phyloP scores from a whole-genome alignment of 2,888 invertebrate genomes.

The Caenorhabditis angaria region DNA sequence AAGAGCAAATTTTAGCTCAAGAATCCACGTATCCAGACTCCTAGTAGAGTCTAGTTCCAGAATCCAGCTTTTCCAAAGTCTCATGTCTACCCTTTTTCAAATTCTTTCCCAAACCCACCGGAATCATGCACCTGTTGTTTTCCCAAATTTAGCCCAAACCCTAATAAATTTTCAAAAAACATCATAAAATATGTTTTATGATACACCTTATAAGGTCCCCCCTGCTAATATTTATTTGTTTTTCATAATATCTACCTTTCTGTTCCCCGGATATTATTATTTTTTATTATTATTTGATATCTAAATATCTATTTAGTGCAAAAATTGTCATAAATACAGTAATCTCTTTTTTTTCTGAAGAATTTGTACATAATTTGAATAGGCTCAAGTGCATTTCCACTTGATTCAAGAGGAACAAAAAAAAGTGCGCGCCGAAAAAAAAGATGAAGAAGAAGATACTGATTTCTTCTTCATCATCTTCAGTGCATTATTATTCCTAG shows the following conservation, averaged over 20 bases:
- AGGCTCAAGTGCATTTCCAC: conserved; percentile 4
- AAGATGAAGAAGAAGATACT: not conserved
- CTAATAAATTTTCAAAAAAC: not conserved
- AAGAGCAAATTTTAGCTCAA: too few relatives aligned
- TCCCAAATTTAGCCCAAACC: too few relatives aligned
- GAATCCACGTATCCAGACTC: too few relatives aligned
- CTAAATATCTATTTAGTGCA: not conserved
- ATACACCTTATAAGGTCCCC: not conserved
- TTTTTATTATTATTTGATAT: not conserved
- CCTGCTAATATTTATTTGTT: not conserved
- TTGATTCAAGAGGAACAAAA: conserved; percentile 1
- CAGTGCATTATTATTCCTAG: not conserved
- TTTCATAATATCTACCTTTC: not conserved
- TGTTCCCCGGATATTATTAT: not conserved
- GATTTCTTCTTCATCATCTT: too few relatives aligned
- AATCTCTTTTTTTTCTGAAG: conserved; percentile 1
- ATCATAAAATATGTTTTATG: not conserved
- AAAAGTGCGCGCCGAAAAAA: not conserved
- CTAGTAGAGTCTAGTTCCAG: too few relatives aligned
- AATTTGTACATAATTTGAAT: conserved; percentile 4
- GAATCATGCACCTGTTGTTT: too few relatives aligned
- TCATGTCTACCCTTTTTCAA: too few relatives aligned
- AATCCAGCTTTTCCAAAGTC: too few relatives aligned
- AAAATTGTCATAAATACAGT: not conserved
- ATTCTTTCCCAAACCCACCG: too few relatives aligned